Conservation (phyloP, 2,888 invertebrate species). For the Drosophila basisetae region DNA sequence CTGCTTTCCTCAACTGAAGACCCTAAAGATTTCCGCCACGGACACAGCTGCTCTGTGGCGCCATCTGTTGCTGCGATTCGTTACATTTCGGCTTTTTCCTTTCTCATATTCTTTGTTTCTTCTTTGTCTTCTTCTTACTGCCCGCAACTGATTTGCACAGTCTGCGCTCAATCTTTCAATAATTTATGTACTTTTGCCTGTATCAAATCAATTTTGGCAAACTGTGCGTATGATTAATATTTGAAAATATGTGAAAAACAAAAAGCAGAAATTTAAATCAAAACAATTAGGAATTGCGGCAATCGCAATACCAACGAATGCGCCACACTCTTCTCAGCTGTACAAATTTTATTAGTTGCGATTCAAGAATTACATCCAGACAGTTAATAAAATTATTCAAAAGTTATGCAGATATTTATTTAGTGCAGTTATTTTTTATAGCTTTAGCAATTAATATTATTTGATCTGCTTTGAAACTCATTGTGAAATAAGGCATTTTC, state of each 20-base stretch:
- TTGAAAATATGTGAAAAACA: slow-evolving; percentile 41
- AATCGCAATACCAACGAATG: not conserved
- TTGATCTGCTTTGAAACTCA: not conserved
- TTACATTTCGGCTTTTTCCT: slow-evolving; percentile 8
- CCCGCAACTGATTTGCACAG: slow-evolving; percentile 26
- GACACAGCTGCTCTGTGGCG: slow-evolving; percentile 39
- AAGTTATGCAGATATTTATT: not conserved
- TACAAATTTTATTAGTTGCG: not conserved
- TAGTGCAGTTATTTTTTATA: not conserved
- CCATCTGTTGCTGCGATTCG: slow-evolving; percentile 50
- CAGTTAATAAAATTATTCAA: not conserved
- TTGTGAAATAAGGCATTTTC: not conserved
- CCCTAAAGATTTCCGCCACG: slow-evolving; percentile 26
- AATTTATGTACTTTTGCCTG: slow-evolving; percentile 46
- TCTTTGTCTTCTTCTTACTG: slow-evolving; percentile 4
- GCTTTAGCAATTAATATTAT: not conserved
- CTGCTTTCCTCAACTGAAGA: slow-evolving; percentile 13
- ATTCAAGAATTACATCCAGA: not conserved
- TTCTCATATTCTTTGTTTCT: not conserved
- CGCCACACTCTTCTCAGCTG: not conserved
- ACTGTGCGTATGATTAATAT: slow-evolving; percentile 79
- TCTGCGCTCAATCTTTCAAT: slow-evolving; percentile 41
- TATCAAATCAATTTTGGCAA: slow-evolving; percentile 44
- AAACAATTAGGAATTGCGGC: not conserved
- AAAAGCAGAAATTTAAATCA: slow-evolving; percentile 17